A percentile compares a stretch with the other conserved stretches of the same genome.
Evolutionary conservation across 2,888 invertebrate species (phyloP).

Genomic region (Torymus auratus): DNA sequence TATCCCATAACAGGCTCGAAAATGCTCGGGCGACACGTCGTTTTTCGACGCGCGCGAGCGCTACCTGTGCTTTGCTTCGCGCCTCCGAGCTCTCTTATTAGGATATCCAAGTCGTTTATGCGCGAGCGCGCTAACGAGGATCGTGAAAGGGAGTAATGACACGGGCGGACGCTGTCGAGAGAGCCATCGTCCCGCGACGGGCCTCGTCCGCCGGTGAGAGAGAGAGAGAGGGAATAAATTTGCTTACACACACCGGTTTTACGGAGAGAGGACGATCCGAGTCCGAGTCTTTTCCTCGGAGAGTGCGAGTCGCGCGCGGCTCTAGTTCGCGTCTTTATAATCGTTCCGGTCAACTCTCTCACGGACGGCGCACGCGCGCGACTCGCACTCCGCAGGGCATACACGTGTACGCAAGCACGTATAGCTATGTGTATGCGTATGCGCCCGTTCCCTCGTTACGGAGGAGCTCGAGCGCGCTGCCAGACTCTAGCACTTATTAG

Average conservation of each 20-base stretch:
- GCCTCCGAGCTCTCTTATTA: conserved; percentile 60
- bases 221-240: conserved; percentile 67
- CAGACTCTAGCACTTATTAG: conserved; percentile 42
- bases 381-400: background rate
- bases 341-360: conserved; percentile 64
- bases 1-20: conserved; percentile 14
- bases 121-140: conserved; percentile 69
- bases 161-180: conserved; percentile 70
- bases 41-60: conserved; percentile 45
- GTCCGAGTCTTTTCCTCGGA: conserved; percentile 46
- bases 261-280: conserved; percentile 61
- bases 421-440: background rate
- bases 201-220: background rate
- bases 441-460: conserved; percentile 25
- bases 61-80: background rate
- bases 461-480: conserved; percentile 20
- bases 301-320: conserved; percentile 1
- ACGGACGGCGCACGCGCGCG: conserved; percentile 24
- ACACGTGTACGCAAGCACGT: background rate
- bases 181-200: conserved; percentile 60
- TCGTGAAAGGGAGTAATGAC: conserved; percentile 74
- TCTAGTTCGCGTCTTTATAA: conserved; percentile 60
- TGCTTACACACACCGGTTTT: conserved; percentile 70
- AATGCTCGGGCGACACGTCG: conserved; percentile 27
- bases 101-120: conserved; percentile 63